These are phyloP conservation scores for Graptemys geographica DNA, from an alignment of 2,797 vertebrate species.

Conservation along the genomic window DNA sequence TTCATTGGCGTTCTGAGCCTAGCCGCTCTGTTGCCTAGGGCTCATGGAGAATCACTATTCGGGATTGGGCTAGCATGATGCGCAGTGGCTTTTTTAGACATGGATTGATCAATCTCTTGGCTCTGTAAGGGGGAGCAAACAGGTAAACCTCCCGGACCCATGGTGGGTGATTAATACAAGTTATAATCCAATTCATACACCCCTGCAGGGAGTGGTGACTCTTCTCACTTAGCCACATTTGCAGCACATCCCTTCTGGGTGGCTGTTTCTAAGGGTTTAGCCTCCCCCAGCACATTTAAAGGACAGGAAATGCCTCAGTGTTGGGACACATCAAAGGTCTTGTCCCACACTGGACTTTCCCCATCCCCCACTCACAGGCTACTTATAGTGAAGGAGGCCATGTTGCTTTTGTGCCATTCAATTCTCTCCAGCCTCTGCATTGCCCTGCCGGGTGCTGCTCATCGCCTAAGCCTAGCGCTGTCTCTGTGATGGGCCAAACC, in stretches of 20 bases:
- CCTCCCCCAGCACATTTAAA: fast-evolving
- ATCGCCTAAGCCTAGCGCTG: not conserved
- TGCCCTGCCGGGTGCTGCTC: not conserved
- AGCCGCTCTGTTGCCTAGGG: not conserved
- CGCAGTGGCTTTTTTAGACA: not conserved
- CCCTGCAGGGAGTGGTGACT: not conserved
- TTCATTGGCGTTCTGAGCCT: not conserved
- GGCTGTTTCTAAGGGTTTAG: not conserved
- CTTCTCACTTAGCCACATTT: not conserved
- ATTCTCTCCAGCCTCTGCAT: not conserved
- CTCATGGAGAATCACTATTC: not conserved
- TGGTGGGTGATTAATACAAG: not conserved
- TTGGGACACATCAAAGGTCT: fast-evolving
- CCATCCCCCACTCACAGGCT: fast-evolving
- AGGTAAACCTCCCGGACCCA: not conserved
- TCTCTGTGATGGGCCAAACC: not conserved
- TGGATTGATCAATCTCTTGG: not conserved
- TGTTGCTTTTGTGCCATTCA: not conserved
- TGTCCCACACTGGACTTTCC: not conserved
- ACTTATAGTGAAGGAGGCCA: not conserved
- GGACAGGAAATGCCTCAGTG: conserved; percentile 34
- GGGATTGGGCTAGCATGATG: not conserved
- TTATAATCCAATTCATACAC: not conserved
- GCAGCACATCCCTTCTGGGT: not conserved
- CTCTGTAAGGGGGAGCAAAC: not conserved